Base-by-base conservation (phyloP, 2,888 invertebrate species). In the Chrysolina haemoptera region DNA sequence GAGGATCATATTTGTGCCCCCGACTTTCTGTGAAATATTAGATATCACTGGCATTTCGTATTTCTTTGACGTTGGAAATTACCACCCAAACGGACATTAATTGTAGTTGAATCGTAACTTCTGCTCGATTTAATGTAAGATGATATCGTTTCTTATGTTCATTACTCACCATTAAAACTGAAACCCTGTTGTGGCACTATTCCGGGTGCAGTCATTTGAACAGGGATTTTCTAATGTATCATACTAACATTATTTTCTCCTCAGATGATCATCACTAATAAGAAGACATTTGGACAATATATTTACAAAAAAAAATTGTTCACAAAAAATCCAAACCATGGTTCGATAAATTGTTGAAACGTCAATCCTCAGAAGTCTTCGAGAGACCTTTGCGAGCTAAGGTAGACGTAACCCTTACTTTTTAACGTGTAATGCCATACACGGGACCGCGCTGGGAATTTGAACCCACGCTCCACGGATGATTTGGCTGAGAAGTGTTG, bases 1-100 rank as follows among this genome's bases (percentile, higher is more conserved):
- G 82, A 71, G 82, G 86, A 85, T 85, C 83, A 85, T 84, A 85
- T 85, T 86, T 85, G 84, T 80, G 77, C 78, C 81, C 79, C 77
- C 76, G 71, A 74, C 79, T 73, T 73, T 75, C 82, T 76, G 76
- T 79, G 80, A 80, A 79, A 80, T 80, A 80, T 79, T 77, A 79
- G 78, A 80, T 74, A 79, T 74, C 75, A 72, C 73, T 69, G 69
- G 75, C 73, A 77, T 76, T 76, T 73, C 74, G 71, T 75, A 73
- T 73, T 77, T 77, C 75, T 72, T 75, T 75, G 77, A 78, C 76
- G 76, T 75, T 72, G 68, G 70, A 78, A 78, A 78, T 78, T 78
- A 78, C 74, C 72, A 59, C 71, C 70, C 48, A 43, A 72, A 72
- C 72, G 70, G 73, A 78, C 75, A 70, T 78, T 78, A 78, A 78